phyloP scores from a whole-genome alignment of 2,888 invertebrate species.

The Diogma glabrata region DNA sequence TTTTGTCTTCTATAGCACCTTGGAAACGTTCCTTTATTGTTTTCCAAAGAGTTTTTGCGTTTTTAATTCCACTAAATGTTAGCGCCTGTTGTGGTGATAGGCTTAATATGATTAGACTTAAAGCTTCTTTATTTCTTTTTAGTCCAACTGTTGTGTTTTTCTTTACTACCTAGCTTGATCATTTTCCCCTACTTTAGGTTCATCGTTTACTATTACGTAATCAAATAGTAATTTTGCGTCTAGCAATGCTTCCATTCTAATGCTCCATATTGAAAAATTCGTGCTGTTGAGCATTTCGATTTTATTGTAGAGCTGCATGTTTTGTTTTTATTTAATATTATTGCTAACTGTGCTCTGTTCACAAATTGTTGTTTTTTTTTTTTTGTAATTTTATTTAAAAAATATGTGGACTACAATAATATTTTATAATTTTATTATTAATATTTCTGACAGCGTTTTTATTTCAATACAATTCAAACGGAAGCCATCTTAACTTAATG shows the following conservation, averaged over 20 bases:
- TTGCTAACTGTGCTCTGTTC: too few species aligned
- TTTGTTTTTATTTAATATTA: too few species aligned
- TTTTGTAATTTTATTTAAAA: too few species aligned
- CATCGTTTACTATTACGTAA: background rate
- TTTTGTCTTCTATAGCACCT: background rate
- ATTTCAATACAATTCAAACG: too few species aligned
- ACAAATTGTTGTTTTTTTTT: too few species aligned
- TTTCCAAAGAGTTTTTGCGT: background rate
- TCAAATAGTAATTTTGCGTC: background rate
- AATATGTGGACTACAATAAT: too few species aligned
- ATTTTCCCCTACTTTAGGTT: background rate
- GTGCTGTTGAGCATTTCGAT: background rate
- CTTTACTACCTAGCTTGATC: background rate
- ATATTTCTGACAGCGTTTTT: too few species aligned
- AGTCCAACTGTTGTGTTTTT: too few species aligned
- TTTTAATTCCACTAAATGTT: background rate
- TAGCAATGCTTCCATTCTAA: background rate
- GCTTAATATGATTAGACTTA: background rate
- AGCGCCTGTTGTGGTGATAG: background rate
- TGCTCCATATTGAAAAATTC: background rate
- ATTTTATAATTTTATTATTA: too few species aligned
- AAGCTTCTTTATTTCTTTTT: background rate
- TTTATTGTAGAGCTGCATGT: too few species aligned
- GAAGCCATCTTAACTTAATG: too few species aligned
- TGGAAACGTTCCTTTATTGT: background rate